Base-by-base conservation (phyloP, 2,797 vertebrate species). In the Notolabrus celidotus region DNA sequence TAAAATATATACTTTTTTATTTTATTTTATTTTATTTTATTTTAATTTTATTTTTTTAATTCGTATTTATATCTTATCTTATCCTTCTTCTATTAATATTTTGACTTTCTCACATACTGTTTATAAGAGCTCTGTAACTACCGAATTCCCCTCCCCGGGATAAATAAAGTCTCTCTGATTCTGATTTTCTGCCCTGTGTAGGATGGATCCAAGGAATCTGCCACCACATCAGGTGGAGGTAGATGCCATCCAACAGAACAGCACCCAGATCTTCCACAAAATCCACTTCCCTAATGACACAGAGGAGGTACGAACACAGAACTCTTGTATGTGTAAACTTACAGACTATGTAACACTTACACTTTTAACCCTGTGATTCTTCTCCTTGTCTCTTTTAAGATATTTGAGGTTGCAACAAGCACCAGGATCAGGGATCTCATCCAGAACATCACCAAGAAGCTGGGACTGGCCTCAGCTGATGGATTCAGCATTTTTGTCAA, bases 401-500 rank as follows among this genome's bases (percentile, higher is more conserved):
- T 92, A 34, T 95, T 99, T 82, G 94, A 96, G 66, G 95, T 99
- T 33, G 79, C 90, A 4, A 95, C 95, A 75, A 94, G 85, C 86
- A 96, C 94, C 43, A 95, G 92, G 81, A 94, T 97, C 75, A 92
- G 76, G 47, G 96, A 95, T 15, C 86, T 98, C 11, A 96, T 96
- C 78, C 93, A 92, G 79, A 93, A 47, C 66, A 94, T 99, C 0
- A 59, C 92, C 71, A 80, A 66, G 16, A 93, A 92, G 68, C 89
- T 99, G 45, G 68, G 88, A 54, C 92, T 99, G 80, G 69, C 83
- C 16, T 96, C 97, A 57, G 92, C 95, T 45, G 97, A 97, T 11
- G 98, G 98, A 57, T 98, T 97, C 89, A 97, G 95, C 85, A 93
- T 99, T 78, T 99, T 99, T 84, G 93, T 98, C 77, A 98, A 97